A percentile compares a stretch with the other conserved stretches of the same genome.
Evolutionary conservation across 35 echinoderm and acorn worm genomes (phyloP).

Genomic region (Hemicentrotus pulcherrimus): DNA sequence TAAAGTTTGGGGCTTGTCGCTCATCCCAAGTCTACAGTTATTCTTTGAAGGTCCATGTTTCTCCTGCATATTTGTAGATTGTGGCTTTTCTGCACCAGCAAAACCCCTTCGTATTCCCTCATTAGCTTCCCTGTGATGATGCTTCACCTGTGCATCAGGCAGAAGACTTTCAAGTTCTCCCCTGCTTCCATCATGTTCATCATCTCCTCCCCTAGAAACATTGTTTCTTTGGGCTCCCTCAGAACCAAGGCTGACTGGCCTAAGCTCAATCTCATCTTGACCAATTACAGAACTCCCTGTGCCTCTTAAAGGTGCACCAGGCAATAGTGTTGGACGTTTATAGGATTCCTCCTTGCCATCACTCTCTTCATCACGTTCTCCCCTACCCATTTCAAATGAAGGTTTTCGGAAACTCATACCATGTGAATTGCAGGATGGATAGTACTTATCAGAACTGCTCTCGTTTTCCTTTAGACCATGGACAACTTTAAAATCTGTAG

Average conservation of each 20-base stretch:
- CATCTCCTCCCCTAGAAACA: neutral
- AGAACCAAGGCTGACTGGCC: neutral
- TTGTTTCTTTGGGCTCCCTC: neutral
- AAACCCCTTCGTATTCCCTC: too few species aligned
- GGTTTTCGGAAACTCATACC: neutral
- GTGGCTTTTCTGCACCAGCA: too few species aligned
- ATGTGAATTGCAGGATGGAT: neutral
- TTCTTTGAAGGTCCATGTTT: too few species aligned
- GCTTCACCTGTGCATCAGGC: too few species aligned
- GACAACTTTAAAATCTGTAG: neutral
- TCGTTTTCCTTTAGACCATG: neutral
- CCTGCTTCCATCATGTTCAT: neutral
- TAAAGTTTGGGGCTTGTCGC: too few species aligned
- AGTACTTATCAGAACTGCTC: neutral
- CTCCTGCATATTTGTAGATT: too few species aligned
- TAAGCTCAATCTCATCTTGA: neutral
- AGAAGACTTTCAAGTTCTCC: too few species aligned
- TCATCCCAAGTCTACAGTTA: too few species aligned
- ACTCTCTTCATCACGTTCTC: neutral
- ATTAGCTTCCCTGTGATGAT: too few species aligned
- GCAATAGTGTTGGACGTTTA: neutral
- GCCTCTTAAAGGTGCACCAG: neutral
- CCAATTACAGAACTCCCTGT: neutral
- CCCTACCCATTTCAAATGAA: neutral
- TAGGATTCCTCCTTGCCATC: neutral